Evolutionary conservation across 2,797 vertebrate species (phyloP).

Genomic region (Brachymystax lenok): DNA sequence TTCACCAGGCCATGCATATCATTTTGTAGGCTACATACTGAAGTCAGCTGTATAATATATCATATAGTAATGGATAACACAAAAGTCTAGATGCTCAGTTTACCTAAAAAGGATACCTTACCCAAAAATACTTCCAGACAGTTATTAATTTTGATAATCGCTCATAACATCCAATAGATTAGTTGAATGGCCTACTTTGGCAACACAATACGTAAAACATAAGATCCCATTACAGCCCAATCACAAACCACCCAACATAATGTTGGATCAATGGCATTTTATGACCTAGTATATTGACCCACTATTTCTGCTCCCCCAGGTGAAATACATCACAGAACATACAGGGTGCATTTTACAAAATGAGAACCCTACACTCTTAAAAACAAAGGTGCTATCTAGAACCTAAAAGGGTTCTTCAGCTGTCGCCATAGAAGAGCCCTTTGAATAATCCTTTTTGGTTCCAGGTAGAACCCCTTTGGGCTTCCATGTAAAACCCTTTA

Average conservation of each 20-base stretch:
- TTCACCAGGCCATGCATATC: background rate
- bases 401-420: no score
- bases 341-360: background rate
- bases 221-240: constrained; percentile 1
- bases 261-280: constrained; percentile 10
- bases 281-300: constrained; percentile 13
- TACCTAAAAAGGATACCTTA: background rate
- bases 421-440: no score
- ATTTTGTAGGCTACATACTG: background rate
- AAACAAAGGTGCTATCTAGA: no score
- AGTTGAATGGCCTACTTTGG: constrained; percentile 3
- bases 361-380: background rate
- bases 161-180: constrained; percentile 2
- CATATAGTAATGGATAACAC: no score
- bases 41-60: background rate
- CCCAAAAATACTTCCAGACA: background rate
- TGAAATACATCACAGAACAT: constrained; percentile 6
- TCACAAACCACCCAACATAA: constrained; percentile 13
- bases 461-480: no score
- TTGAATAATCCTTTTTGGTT: no score
- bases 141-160: background rate
- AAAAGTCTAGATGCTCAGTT: background rate
- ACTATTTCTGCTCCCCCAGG: background rate
- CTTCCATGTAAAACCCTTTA: no score
- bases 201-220: constrained; percentile 8